phyloP scores from a whole-genome alignment of 1,140 invertebrate species.

The Tetramorium parvispinum region DNA sequence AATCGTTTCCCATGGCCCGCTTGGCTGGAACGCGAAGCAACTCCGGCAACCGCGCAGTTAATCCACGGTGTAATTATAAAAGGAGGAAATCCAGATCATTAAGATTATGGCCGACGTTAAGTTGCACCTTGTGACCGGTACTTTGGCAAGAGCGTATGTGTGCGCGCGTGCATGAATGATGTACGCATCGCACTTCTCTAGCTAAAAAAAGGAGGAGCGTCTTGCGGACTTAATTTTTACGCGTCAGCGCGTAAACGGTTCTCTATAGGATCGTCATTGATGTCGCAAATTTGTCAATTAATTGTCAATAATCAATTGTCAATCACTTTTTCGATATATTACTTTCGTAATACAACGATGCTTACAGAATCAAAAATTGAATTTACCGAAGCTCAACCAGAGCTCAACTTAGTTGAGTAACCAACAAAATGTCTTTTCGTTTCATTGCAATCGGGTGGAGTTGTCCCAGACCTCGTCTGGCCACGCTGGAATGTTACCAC shows the following conservation, averaged over 20 bases:
- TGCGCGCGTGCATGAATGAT: background rate
- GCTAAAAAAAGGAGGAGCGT: no score
- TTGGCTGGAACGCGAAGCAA: slow-evolving; percentile 10
- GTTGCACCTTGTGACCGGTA: slow-evolving; percentile 44
- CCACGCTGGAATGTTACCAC: slow-evolving; percentile 47
- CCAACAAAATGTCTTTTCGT: background rate
- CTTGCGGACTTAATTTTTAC: slow-evolving; percentile 1
- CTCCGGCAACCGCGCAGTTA: slow-evolving; percentile 36
- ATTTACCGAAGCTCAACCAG: background rate
- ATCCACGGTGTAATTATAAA: slow-evolving; percentile 68
- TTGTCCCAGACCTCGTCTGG: slow-evolving; percentile 37
- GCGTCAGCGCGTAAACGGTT: background rate
- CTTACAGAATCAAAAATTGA: background rate
- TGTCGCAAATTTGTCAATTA: background rate
- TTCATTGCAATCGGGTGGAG: background rate
- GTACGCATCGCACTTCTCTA: background rate
- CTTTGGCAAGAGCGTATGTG: slow-evolving; percentile 2
- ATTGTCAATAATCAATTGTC: background rate
- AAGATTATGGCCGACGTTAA: slow-evolving; percentile 60
- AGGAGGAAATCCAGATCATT: slow-evolving; percentile 69
- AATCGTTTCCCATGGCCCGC: slow-evolving; percentile 72
- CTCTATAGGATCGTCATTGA: background rate
- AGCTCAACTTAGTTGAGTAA: background rate
- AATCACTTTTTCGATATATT: background rate
- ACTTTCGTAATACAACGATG: background rate